Percentiles rank a stretch among this genome's conserved stretches.
These are phyloP conservation scores for Synergus gifuensis DNA, from an alignment of 2,888 invertebrate genomes.

Conservation along the genomic window DNA sequence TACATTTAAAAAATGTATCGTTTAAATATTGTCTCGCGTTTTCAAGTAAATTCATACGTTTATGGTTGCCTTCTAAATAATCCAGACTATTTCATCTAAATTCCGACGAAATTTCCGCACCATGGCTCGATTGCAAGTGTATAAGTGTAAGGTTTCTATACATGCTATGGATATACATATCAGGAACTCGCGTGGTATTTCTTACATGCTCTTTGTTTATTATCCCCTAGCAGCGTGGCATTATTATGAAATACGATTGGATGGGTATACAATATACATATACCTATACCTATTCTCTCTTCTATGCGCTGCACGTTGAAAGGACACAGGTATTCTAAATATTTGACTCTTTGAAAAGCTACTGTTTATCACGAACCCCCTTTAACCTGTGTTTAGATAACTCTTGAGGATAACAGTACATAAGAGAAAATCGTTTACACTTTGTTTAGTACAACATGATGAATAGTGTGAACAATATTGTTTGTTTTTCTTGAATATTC, in stretches of 20 bases:
- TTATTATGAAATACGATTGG: constrained; percentile 75
- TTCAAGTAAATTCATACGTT: constrained; percentile 12
- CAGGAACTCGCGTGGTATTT: constrained; percentile 66
- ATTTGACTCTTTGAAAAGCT: constrained; percentile 61
- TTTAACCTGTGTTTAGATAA: background rate
- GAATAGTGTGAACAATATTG: background rate
- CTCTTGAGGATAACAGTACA: background rate
- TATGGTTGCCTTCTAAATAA: constrained; percentile 67
- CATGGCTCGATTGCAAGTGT: constrained; percentile 53
- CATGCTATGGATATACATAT: constrained; percentile 51
- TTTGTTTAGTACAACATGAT: background rate
- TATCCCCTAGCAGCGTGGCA: constrained; percentile 65
- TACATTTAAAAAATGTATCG: too few species aligned
- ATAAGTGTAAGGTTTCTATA: constrained; percentile 57
- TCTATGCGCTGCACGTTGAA: background rate
- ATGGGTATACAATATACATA: constrained; percentile 56
- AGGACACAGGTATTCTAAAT: constrained; percentile 60
- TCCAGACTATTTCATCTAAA: constrained; percentile 77
- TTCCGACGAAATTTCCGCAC: constrained; percentile 74
- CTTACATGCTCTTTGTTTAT: constrained; percentile 74
- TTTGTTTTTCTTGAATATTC: too few species aligned
- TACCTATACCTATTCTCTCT: constrained; percentile 37
- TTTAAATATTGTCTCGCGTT: constrained; percentile 5
- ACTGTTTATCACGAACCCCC: background rate
- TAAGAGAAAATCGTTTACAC: background rate